Evolutionary conservation across 2,797 vertebrate species (phyloP).

Genomic region (Platalea minor): DNA sequence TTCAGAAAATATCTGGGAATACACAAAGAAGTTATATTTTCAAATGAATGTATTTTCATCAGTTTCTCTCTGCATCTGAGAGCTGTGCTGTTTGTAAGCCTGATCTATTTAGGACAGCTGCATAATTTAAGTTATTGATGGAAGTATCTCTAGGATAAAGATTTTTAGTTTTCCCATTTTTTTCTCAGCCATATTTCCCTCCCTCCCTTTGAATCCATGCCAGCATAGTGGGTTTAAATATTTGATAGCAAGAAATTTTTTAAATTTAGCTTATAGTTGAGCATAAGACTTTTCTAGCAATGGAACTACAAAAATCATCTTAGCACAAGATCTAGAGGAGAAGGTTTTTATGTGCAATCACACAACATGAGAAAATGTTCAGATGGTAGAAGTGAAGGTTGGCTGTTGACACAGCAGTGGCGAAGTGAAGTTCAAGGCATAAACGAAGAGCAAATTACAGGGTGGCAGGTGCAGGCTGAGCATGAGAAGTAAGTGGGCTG

Average conservation of each 20-base stretch:
- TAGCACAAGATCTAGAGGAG: not conserved
- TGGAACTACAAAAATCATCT: conserved; percentile 12
- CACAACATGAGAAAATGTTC: not conserved
- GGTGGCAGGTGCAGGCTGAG: not conserved
- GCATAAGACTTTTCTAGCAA: conserved; percentile 42
- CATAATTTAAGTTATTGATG: conserved; percentile 69
- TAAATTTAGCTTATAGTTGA: conserved; percentile 44
- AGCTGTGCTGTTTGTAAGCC: conserved; percentile 29
- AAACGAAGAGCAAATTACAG: not conserved
- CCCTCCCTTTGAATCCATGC: not conserved
- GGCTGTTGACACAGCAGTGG: not conserved
- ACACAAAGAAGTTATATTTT: conserved; percentile 68
- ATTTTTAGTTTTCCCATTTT: conserved; percentile 30
- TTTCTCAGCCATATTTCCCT: conserved; percentile 13
- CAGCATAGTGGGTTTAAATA: conserved; percentile 60
- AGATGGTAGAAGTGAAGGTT: not conserved
- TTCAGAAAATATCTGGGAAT: conserved; percentile 29
- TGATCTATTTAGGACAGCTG: conserved; percentile 58
- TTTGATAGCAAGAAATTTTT: conserved; percentile 41
- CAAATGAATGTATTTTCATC: conserved; percentile 67
- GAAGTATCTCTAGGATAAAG: conserved; percentile 60
- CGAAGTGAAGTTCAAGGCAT: not conserved
- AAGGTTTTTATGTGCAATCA: not conserved
- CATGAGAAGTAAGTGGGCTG: not conserved
- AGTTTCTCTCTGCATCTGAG: conserved; percentile 55